These are phyloP conservation scores for Galerucella pusilla DNA, from an alignment of 2,888 invertebrate species.

Conservation along the genomic window DNA sequence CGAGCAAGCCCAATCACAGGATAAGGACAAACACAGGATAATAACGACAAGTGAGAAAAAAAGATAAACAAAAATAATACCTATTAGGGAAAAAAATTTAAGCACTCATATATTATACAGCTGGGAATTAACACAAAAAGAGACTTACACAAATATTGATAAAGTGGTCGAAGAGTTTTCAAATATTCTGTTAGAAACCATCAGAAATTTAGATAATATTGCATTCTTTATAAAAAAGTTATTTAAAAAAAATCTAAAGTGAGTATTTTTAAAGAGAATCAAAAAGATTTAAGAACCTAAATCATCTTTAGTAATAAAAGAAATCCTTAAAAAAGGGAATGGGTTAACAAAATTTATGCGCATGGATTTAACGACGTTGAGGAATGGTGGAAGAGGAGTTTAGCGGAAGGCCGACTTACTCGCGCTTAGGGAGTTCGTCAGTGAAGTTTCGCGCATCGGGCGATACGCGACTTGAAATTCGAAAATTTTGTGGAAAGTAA, in stretches of 20 bases:
- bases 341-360: conserved; percentile 36
- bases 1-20: too few relatives aligned
- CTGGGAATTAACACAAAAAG: too few relatives aligned
- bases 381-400: conserved; percentile 34
- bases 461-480: conserved; percentile 16
- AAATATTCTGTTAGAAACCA: too few relatives aligned
- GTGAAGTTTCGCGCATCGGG: conserved; percentile 25
- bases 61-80: too few relatives aligned
- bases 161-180: too few relatives aligned
- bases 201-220: too few relatives aligned
- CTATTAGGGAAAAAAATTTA: too few relatives aligned
- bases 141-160: too few relatives aligned
- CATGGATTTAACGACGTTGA: conserved; percentile 35
- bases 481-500: conserved; percentile 1
- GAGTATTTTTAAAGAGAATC: not conserved
- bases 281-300: conserved; percentile 14
- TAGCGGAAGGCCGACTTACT: not conserved
- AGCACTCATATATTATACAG: too few relatives aligned
- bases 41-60: too few relatives aligned
- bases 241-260: not conserved
- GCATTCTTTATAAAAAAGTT: too few relatives aligned
- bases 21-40: too few relatives aligned
- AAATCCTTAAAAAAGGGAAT: conserved; percentile 26
- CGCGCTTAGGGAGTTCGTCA: conserved; percentile 17
- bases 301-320: conserved; percentile 20